Conservation (phyloP, 2,113 vertebrate species). For the Microcebus jonahi region DNA sequence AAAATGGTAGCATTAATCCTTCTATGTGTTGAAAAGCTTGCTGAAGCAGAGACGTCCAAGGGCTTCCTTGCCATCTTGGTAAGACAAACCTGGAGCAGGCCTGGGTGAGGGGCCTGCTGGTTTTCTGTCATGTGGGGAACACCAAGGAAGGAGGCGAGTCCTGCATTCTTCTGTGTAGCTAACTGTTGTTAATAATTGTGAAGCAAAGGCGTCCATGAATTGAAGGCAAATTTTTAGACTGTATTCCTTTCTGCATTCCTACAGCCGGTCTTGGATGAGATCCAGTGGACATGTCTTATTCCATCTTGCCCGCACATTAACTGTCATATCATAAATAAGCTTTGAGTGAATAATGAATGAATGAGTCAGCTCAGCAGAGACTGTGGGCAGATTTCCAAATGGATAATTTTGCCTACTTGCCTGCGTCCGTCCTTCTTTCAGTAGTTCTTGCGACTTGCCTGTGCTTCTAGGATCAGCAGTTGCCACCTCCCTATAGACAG, state of each 20-base stretch:
- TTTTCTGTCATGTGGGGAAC: background rate
- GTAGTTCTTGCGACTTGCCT: background rate
- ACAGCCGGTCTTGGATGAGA: background rate
- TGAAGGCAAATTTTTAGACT: slow-evolving; percentile 5
- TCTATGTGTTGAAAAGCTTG: background rate
- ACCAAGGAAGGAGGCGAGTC: background rate
- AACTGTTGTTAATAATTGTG: background rate
- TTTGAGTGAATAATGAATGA: slow-evolving; percentile 55
- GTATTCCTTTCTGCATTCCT: background rate
- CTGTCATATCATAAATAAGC: slow-evolving; percentile 56
- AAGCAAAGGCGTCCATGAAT: background rate
- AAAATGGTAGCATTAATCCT: background rate
- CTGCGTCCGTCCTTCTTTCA: slow-evolving; percentile 19
- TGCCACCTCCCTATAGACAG: background rate
- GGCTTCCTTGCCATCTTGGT: background rate
- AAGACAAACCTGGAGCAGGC: background rate
- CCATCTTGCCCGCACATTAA: background rate
- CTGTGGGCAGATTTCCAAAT: slow-evolving; percentile 65
- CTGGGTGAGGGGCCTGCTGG: background rate
- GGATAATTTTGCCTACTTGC: slow-evolving; percentile 31
- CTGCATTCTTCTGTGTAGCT: background rate
- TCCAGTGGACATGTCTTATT: background rate
- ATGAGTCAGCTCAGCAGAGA: slow-evolving; percentile 39
- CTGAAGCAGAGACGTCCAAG: background rate
- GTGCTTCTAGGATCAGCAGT: background rate